Evolutionary conservation across 2,113 vertebrate genomes (phyloP), one percentile per base, ranked within the genome.

Genomic region (Clarias macrocephalus): DNA sequence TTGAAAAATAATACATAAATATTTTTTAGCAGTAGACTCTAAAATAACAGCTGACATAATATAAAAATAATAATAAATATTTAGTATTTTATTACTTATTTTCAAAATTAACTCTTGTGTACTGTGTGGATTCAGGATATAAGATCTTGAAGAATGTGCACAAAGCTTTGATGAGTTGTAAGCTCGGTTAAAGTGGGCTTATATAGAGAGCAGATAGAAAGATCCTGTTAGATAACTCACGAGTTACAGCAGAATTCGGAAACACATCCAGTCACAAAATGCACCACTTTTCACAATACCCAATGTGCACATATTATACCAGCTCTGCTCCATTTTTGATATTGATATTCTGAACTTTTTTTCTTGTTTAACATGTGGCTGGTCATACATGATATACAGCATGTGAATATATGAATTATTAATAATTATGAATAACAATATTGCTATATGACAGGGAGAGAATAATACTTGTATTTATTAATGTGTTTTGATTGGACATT

Each of bases 201-300:
- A 80, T 87, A 80, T 85, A 89, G 80, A 89, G 59, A 87, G 86
- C 82, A 73, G 85, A 87, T 87, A 87, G 80, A 87, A 75, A 89
- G 88, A 89, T 89, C 77, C 86, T 89, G 86, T 79, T 56, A 89
- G 88, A 89, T 89, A 87, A 87, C 86, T 57, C 52, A 37, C 12
- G 25, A 48, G 70, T 62, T 62, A 3, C 8, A 65, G 59, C 33
- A 9, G 42, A 73, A 13, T 48, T 33, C 19, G 19, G 70, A 76
- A 77, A 57, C 25, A 0, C 52, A 23, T 25, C 65, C 79, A 18
- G 21, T 77, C 37, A 66, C 75, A 66, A 63, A 65, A 65, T 52
- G 16, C 13, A 52, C 25, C 13, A 9, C 3, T 62, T 75, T 18
- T 23, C n/a, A 30, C 65, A 57, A 3, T 68, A 15, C n/a, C 25